Percentiles rank a stretch among this genome's conserved stretches.
Evolutionary conservation across 2,888 invertebrate species (phyloP).

Genomic region (Parasteatoda lunata): DNA sequence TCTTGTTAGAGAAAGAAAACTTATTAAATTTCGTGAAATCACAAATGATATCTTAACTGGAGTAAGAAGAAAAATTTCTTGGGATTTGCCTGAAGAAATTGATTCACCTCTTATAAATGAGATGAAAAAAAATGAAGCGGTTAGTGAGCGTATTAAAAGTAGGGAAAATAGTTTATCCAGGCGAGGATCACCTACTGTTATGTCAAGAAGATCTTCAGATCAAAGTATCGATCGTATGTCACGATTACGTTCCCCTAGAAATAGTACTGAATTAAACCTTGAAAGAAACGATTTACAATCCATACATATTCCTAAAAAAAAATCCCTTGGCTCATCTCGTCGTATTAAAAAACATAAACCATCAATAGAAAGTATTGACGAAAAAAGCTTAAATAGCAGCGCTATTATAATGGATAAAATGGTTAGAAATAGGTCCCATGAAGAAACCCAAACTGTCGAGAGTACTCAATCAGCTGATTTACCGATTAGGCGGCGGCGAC

Average conservation of each 20-base stretch:
- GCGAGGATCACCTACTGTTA: background rate
- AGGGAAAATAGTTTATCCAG: conserved; percentile 38
- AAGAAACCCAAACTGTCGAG: conserved; percentile 6
- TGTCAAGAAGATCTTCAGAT: conserved; percentile 36
- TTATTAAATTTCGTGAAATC: conserved; percentile 62
- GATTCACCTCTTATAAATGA: conserved; percentile 40
- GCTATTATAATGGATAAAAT: conserved; percentile 40
- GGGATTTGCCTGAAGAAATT: conserved; percentile 53
- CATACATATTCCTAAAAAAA: conserved; percentile 41
- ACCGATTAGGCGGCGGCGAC: background rate
- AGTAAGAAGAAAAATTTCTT: conserved; percentile 50
- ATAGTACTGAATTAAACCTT: background rate
- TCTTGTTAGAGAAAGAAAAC: conserved; percentile 51
- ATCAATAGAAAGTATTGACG: conserved; percentile 42
- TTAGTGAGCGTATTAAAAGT: conserved; percentile 8
- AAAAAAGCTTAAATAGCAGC: conserved; percentile 32
- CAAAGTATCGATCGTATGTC: conserved; percentile 29
- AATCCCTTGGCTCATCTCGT: conserved; percentile 33
- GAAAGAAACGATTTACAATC: conserved; percentile 1
- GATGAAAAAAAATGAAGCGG: conserved; percentile 15
- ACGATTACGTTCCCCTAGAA: conserved; percentile 13
- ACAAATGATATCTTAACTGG: conserved; percentile 43
- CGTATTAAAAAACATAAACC: conserved; percentile 42
- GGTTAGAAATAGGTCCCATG: background rate
- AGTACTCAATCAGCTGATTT: background rate